Evolutionary conservation across 2,797 vertebrate genomes (phyloP), one percentile per base, ranked within the genome.

Genomic region (Pelodytes ibericus): DNA sequence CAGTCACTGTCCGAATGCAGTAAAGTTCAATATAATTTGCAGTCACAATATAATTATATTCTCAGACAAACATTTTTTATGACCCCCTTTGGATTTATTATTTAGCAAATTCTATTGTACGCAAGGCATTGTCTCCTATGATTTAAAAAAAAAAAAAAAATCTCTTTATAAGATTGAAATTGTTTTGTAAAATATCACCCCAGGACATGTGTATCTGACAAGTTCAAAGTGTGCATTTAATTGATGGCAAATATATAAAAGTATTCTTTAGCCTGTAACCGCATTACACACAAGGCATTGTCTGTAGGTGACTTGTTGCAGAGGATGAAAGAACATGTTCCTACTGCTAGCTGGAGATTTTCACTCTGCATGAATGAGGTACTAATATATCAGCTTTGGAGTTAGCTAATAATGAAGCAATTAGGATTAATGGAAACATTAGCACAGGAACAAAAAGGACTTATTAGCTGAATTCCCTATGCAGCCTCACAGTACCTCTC

Each of bases 361-460:
- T 75, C 18, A 30, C 25, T 64, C 3, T 27, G 22, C 69, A 36
- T 39, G 30, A 29, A 39, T 22, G 47, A 63, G 58, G 31, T 76
- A 70, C 18, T 56, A 44, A 62, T 63, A 53, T 71, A 18, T 24
- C 58, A 63, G 59, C 74, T 64, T 63, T 49, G 26, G n/a, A 70
- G 58, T 41, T 57, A 53, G 15, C 25, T 62, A 57, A 53, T 70
- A 76, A 70, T 76, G 31, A 70, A 76, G 74, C 67, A 63, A 76
- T 76, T 76, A 76, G 31, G 67, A 71, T 71, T 76, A 76, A 76
- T 76, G 67, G 59, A 76, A 76, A 71, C 67, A 70, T 63, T 76
- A 63, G 58, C 74, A 57, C 60, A 76, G 31, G 31, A 71, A 51
- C 59, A 56, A 62, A 71, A 31, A 30, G 57, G 39, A 49, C 27